Evolutionary conservation across 2,797 vertebrate genomes (phyloP), one percentile per base, ranked within the genome.

Genomic region (Paratrypauchen microcephalus): DNA sequence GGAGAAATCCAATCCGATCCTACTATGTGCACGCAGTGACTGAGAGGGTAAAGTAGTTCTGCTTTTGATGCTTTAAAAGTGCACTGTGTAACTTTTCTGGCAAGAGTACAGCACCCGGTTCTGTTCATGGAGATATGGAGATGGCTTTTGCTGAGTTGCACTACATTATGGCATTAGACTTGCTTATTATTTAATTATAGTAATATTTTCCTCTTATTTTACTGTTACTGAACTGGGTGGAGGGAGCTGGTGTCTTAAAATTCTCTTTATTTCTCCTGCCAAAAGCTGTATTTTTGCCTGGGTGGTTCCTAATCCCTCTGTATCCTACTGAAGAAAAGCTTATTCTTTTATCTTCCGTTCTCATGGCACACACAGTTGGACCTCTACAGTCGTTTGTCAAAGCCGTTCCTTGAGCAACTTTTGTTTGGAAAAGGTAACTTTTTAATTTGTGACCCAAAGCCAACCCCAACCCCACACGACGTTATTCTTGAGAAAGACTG

Each of bases 281-380:
- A 75, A 77, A 76, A 70, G 71, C 50, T 61, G 24, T 75, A 71
- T 69, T 81, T 58, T 65, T 56, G 58, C 68, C 41, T 71, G 65
- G 65, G 64, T 65, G 65, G 50, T 23, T 62, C 67, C 70, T 83
- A 81, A 86, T 84, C 82, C 69, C 65, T 36, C 75, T 72, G 76
- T 36, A 69, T 68, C 62, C 69, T 39, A 4, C 63, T 30, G 64
- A 76, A 69, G 83, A 78, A 72, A 70, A 55, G 68, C 71, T 50
- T 41, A 59, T 54, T 70, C 71, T 45, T 56, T 83, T 83, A 63
- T 85, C 78, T 75, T 73, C 63, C 41, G 58, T 70, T 69, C 62
- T 70, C 65, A 68, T 68, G 41, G 74, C 45, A 65, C 68, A 62
- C 16, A 21, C 66, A 45, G 70, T 68, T 50, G 65, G 66, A 39